phyloP scores from a whole-genome alignment of 64 coral and sea anemone species.

The Anthopleura sola region DNA sequence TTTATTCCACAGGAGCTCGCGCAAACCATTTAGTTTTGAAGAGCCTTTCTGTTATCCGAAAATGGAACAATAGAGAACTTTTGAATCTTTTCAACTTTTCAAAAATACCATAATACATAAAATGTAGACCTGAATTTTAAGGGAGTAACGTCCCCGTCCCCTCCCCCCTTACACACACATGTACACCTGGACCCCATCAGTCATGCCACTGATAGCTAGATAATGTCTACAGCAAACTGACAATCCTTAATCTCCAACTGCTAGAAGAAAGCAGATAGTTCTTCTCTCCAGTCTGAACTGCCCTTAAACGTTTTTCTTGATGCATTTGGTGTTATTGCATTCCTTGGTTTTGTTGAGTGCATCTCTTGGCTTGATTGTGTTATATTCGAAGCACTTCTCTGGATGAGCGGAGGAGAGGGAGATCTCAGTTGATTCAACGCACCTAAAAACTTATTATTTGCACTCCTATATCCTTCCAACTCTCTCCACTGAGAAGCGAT shows the following conservation, averaged over 20 bases:
- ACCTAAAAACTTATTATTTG: constrained; percentile 41
- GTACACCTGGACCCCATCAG: background rate
- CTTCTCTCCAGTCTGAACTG: constrained; percentile 45
- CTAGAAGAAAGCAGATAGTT: constrained; percentile 59
- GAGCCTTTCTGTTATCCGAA: too few species aligned
- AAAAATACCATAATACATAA: too few species aligned
- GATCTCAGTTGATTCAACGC: constrained; percentile 39
- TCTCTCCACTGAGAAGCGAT: constrained; percentile 37
- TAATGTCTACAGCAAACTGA: background rate
- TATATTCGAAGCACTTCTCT: constrained; percentile 24
- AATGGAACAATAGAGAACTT: too few species aligned
- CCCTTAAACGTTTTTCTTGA: background rate
- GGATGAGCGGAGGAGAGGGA: background rate
- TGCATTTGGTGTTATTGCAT: background rate
- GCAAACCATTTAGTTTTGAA: too few species aligned
- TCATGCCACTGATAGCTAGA: background rate
- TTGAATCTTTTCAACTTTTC: too few species aligned
- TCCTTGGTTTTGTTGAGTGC: background rate
- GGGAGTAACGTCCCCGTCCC: too few species aligned
- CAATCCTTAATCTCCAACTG: background rate
- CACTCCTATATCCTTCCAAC: constrained; percentile 37
- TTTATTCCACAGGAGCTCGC: too few species aligned
- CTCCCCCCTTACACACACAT: too few species aligned
- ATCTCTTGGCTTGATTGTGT: background rate
- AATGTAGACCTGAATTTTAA: too few species aligned